Base-by-base conservation (phyloP, 2,888 invertebrate genomes). In the Athalia circularis region DNA sequence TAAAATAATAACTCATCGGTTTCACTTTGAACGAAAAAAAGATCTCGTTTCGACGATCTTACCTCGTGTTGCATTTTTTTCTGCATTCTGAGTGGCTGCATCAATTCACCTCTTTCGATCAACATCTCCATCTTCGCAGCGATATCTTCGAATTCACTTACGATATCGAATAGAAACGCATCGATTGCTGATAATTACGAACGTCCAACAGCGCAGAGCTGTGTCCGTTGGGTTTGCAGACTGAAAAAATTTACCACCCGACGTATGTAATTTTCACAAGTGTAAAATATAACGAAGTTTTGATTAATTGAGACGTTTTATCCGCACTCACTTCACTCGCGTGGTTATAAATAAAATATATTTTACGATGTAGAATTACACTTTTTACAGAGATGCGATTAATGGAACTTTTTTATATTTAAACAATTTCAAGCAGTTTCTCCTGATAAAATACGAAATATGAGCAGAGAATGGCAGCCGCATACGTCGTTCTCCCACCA, bases 401-500 rank as follows among this genome's bases (percentile, higher is more conserved):
- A 29, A 29, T 29, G 29, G 29, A 29, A 29, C 29, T 29, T 2
- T 29, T 29, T 29, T 29, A 29, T 61, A 47, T 74, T 52, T 29
- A 50, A 8, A 62, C 48, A 43, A 75, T 62, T 54, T 75, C 48
- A 15, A 29, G 29, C 48, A 11, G 75, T 29, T 47, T 75, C 8
- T 67, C 57, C n/a, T 52, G 72, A 72, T 72, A 47, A 75, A 75
- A 62, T 64, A 75, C 62, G 47, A 62, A 75, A 75, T 78, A 59
- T 48, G 65, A 70, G 52, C 64, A 52, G 72, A 54, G 62, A 78
- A 78, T 74, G 74, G 72, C 74, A 74, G 78, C 50, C 72, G 29
- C 54, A 52, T 64, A 54, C 78, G 74, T 47, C 47, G 47, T 74
- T 54, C 78, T 78, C 78, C 78, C 78, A 78, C 78, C 78, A 74